Evolutionary conservation across 2,797 vertebrate genomes (phyloP).

Genomic region (Fistularia commersonii): DNA sequence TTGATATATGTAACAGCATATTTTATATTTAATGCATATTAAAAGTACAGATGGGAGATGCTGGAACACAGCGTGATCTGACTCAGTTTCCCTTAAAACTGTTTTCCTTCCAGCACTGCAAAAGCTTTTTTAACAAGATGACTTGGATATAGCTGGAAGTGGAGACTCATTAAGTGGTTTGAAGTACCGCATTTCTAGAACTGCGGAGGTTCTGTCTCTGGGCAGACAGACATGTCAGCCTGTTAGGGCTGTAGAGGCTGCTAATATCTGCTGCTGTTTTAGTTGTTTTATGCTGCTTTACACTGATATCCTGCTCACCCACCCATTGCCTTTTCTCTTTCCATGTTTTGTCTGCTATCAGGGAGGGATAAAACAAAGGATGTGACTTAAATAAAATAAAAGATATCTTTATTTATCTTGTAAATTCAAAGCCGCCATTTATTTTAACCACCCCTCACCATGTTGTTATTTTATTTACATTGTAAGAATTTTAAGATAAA

Average conservation of each 20-base stretch:
- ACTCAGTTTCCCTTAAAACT: not conserved
- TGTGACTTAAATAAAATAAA: too few species aligned
- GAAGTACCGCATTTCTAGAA: constrained; percentile 29
- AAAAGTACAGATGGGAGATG: too few species aligned
- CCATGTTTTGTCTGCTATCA: constrained; percentile 20
- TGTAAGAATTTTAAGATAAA: too few species aligned
- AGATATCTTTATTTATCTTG: too few species aligned
- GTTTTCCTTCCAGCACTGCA: constrained; percentile 8
- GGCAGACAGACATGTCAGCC: constrained; percentile 42
- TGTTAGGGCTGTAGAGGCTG: constrained; percentile 37
- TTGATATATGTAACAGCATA: too few species aligned
- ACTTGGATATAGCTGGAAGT: constrained; percentile 24
- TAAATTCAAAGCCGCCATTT: too few species aligned
- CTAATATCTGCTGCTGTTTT: constrained; percentile 50
- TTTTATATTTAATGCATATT: too few species aligned
- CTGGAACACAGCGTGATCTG: not conserved
- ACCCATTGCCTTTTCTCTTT: constrained; percentile 8
- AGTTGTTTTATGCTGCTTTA: constrained; percentile 35
- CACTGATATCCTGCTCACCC: constrained; percentile 28
- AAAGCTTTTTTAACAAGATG: constrained; percentile 32
- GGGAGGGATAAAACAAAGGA: constrained; percentile 2
- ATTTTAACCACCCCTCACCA: too few species aligned
- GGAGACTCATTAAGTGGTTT: constrained; percentile 40
- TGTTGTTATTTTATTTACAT: too few species aligned
- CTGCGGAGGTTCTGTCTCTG: constrained; percentile 53